Evolutionary conservation across 2,888 invertebrate species (phyloP), one percentile per base, ranked within the genome.

Genomic region (Eueremaeus valkanovi): DNA sequence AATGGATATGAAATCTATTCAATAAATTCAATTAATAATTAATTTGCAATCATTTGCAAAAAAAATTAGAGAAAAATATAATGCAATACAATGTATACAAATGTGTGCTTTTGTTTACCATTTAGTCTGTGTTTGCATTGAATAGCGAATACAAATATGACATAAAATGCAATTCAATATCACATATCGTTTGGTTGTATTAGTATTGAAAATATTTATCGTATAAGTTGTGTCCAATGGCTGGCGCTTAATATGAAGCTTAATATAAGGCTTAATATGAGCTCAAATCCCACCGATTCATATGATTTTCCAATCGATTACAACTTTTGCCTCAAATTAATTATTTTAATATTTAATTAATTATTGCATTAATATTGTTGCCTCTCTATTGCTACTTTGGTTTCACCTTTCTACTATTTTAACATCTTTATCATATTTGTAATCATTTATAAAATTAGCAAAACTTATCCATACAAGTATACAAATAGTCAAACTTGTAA

Each of bases 31-130:
- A 36, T 66, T 66, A 36, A n/a, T 21, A 33, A 66, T 66, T 66
- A 66, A 66, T 66, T 66, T 66, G 63, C 36, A 66, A 66, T 61
- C 61, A 61, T 31, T 61, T 61, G 61, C 24, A 24, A 55, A 61
- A 49, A 49, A 61, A 58, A 58, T 58, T 33, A 24, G 31, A 33
- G 24, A 61, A 18, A 11, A 11, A 9, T n/a, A 16, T n/a, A 49
- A 49, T 49, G 49, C 21, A 61, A 61, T 61, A 61, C 29, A 61
- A 31, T 18, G 9, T 33, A 9, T 6, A 66, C 11, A 18, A 21
- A 36, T 21, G 21, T 36, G 33, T 66, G 11, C 13, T 29, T 58
- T 31, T 58, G 31, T 29, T 0, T 58, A 0, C 2, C 31, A 31
- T 58, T 58, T 31, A 16, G 2, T 31, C 1, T 16, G n/a, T 36